phyloP scores from a whole-genome alignment of 2,113 vertebrate genomes.

The Blennius ocellaris region DNA sequence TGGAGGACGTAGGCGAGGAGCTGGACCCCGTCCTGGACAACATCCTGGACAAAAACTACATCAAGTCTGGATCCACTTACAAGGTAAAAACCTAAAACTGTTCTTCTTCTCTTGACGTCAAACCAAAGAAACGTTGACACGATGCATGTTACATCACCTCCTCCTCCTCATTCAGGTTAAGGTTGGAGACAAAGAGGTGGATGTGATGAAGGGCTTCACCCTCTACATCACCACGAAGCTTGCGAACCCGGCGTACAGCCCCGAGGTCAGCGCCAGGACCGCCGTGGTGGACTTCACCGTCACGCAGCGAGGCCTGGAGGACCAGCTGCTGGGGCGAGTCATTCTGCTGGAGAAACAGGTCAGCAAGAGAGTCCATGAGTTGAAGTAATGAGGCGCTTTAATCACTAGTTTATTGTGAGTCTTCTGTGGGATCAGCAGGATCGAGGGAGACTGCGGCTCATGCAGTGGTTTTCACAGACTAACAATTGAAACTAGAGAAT shows the following conservation, averaged over 20 bases:
- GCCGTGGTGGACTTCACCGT: conserved; percentile 89
- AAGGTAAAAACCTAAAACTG: conserved; percentile 76
- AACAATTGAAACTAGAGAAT: too few relatives aligned
- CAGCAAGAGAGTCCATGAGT: background rate
- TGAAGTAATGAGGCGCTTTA: too few relatives aligned
- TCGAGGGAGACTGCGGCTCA: too few relatives aligned
- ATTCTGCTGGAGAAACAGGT: conserved; percentile 89
- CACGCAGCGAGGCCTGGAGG: conserved; percentile 86
- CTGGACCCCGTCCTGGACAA: conserved; percentile 89
- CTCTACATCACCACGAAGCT: conserved; percentile 90
- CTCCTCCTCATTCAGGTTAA: conserved; percentile 80
- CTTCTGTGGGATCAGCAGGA: too few relatives aligned
- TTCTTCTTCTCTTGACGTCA: too few relatives aligned
- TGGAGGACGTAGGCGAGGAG: conserved; percentile 90
- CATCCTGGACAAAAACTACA: conserved; percentile 90
- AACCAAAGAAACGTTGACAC: too few relatives aligned
- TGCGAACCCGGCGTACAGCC: conserved; percentile 88
- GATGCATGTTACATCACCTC: background rate
- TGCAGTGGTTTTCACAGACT: too few relatives aligned
- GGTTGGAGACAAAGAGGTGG: conserved; percentile 89
- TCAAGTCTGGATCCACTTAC: conserved; percentile 86
- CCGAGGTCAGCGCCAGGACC: conserved; percentile 87
- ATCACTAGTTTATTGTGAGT: too few relatives aligned
- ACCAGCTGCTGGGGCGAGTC: conserved; percentile 89
- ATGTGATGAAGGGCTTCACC: conserved; percentile 83